Evolutionary conservation across 1,140 invertebrate species (phyloP), one percentile per base, ranked within the genome.

Genomic region (Propsilocerus akamusi): DNA sequence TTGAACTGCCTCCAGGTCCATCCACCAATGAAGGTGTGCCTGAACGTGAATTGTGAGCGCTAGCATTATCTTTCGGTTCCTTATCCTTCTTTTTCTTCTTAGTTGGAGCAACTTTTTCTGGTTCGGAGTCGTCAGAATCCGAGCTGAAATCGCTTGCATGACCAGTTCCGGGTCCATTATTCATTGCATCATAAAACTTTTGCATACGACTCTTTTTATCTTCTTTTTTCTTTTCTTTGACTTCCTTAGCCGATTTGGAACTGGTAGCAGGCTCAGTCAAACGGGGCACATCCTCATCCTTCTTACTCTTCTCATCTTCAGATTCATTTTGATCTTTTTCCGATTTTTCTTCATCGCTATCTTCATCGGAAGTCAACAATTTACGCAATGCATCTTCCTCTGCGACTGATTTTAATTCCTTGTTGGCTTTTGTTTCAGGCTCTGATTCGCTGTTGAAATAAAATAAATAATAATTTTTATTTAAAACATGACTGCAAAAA

Each of bases 351-450:
- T 89, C 85, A 28, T 92, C 86, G 11, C 84, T 83, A 47, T 91
- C 87, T 58, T 90, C 89, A 57, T 93, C 91, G 1, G 90, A 95
- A 2, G 80, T 84, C 12, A 94, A 73, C 12, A 96, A 71, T 64
- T 91, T 87, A 0, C 75, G 75, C 48, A 89, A 70, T 0, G 83
- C 92, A 61, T 87, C 87, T 67, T 96, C 92, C 63, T 96, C 86
- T 5, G 83, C 84, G 0, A 93, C 89, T 56, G 84, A 74, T 58
- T 87, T 86, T 65, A 76, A 73, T 66, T 78, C 79, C 58, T 78
- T 85, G 56, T 72, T 78, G 54, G 68, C 69, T 67, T 81, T 83
- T 25, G 22, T 41, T 67, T 83, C 86, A 30, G 78, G 76, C 59
- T 86, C 84, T 7, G 82, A 81, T 55, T 82, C 75, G 66, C 84